Evolutionary conservation across 2,113 vertebrate genomes (phyloP).

Genomic region (Cygnus buccinator): DNA sequence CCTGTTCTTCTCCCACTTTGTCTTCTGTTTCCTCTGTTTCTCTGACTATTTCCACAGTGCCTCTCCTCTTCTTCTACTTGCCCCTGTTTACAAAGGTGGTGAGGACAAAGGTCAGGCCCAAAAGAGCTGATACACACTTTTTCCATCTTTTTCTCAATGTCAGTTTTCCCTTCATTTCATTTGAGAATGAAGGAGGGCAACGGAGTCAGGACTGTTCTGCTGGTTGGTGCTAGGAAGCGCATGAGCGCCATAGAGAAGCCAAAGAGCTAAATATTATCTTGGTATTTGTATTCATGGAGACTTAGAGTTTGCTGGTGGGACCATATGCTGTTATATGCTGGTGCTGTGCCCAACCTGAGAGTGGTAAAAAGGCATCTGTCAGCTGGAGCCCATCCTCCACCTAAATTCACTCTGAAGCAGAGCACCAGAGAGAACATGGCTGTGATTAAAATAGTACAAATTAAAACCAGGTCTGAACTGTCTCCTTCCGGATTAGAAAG

Average conservation of each 20-base stretch:
- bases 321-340: slow-evolving; percentile 6
- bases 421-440: not conserved
- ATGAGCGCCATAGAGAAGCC: not conserved
- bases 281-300: not conserved
- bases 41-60: not conserved
- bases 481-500: slow-evolving; percentile 38
- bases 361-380: slow-evolving; percentile 23
- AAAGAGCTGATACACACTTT: not conserved
- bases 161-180: not conserved
- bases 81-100: not conserved
- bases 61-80: not conserved
- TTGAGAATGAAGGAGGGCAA: not conserved
- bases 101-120: not conserved
- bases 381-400: not conserved
- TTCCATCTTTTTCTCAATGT: not conserved
- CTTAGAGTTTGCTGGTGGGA: not conserved
- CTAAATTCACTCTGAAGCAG: not conserved
- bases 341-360: not conserved
- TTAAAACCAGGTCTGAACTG: slow-evolving; percentile 25
- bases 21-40: not conserved
- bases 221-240: not conserved
- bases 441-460: slow-evolving; percentile 36
- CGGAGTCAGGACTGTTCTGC: not conserved
- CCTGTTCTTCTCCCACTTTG: not conserved
- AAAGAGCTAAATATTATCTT: not conserved